Conservation (phyloP, 2,888 invertebrate genomes). For the Salpingus planirostris region DNA sequence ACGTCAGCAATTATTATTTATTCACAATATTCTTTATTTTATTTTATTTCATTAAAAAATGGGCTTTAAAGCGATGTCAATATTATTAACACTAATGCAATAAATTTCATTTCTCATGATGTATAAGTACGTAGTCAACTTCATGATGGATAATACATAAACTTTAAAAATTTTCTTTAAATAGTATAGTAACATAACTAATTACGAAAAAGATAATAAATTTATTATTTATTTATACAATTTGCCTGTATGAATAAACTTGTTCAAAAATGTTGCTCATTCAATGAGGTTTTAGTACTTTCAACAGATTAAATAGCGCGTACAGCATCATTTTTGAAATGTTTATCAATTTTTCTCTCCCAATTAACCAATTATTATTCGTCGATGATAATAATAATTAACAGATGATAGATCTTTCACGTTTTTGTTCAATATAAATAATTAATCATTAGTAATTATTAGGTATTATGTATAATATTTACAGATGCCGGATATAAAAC, state of each 20-base stretch:
- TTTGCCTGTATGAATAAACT: too few species aligned
- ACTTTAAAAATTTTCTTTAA: slow-evolving; percentile 34
- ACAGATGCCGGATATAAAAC: slow-evolving; percentile 26
- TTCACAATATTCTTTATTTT: too few species aligned
- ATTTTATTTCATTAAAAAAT: slow-evolving; percentile 43
- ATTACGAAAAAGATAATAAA: too few species aligned
- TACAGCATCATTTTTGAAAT: slow-evolving; percentile 32
- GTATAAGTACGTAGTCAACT: slow-evolving; percentile 36
- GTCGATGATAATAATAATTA: slow-evolving; percentile 22
- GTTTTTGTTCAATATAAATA: slow-evolving; percentile 9
- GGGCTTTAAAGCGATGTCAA: slow-evolving; percentile 42
- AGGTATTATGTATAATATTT: too few species aligned
- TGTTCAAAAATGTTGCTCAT: too few species aligned
- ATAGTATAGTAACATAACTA: too few species aligned
- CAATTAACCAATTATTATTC: too few species aligned
- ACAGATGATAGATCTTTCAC: slow-evolving; percentile 27
- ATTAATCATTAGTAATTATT: slow-evolving; percentile 5
- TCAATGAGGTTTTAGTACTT: too few species aligned
- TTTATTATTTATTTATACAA: too few species aligned
- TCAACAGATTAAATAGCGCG: too few species aligned
- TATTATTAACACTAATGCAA: slow-evolving; percentile 43
- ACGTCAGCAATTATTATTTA: slow-evolving; percentile 38
- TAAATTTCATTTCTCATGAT: slow-evolving; percentile 36
- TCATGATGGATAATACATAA: slow-evolving; percentile 33
- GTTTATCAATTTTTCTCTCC: slow-evolving; percentile 8